phyloP scores from a whole-genome alignment of 2,888 invertebrate species.

The Siphonodentalium dalli region DNA sequence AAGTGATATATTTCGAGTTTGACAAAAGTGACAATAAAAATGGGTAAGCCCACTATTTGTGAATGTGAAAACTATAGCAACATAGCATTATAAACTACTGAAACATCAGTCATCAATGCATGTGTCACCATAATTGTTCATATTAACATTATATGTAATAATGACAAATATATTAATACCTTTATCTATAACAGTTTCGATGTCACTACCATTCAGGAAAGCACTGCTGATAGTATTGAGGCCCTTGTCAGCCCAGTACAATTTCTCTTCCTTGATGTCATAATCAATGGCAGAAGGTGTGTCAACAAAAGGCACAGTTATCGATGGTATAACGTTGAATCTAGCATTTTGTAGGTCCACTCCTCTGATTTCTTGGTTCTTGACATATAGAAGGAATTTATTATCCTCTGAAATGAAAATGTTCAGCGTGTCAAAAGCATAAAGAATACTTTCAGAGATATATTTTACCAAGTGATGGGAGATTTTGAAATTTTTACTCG shows the following conservation, averaged over 20 bases:
- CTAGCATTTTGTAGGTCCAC: constrained; percentile 80
- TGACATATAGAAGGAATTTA: constrained; percentile 79
- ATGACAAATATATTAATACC: no score
- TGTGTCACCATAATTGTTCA: no score
- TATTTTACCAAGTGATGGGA: no score
- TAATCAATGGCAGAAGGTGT: constrained; percentile 78
- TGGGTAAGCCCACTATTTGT: no score
- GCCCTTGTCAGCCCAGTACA: constrained; percentile 78
- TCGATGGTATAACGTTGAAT: constrained; percentile 82
- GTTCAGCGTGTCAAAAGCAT: no score
- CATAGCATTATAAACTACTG: no score
- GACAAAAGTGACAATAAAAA: no score
- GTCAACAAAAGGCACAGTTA: constrained; percentile 76
- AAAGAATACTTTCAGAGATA: no score
- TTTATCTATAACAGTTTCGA: constrained; percentile 78
- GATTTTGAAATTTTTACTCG: no score
- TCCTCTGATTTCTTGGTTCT: constrained; percentile 73
- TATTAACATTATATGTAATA: background rate
- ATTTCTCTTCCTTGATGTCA: constrained; percentile 71
- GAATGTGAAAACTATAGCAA: no score
- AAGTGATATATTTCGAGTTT: no score
- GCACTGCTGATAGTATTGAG: constrained; percentile 77
- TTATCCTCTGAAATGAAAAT: constrained; percentile 73
- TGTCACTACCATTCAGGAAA: constrained; percentile 74
- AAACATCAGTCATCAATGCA: no score